A percentile compares a stretch with the other conserved stretches of the same genome.
Conservation (phyloP, 2,888 invertebrate species). For the Eupithecia subfuscata region DNA sequence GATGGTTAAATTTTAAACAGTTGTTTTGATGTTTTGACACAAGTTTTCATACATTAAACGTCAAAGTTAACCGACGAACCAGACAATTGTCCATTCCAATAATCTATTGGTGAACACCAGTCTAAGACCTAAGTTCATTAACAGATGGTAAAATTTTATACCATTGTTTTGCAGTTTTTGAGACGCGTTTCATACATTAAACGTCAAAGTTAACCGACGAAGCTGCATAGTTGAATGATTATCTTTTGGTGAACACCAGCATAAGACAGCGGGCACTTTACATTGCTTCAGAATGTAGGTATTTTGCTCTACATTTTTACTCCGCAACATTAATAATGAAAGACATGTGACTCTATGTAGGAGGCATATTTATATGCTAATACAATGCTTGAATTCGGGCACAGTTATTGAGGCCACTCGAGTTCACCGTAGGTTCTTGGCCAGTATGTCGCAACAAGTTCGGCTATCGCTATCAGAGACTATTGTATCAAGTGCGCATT, state of each 20-base stretch:
- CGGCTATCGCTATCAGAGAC: slow-evolving; percentile 55
- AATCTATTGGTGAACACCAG: no score
- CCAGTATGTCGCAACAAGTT: slow-evolving; percentile 75
- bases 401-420: slow-evolving; percentile 72
- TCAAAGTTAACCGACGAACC: no score
- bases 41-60: no score
- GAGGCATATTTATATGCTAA: slow-evolving; percentile 41
- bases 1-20: no score
- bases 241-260: neutral
- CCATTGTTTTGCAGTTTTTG: no score
- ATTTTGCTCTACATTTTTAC: neutral
- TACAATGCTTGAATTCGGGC: slow-evolving; percentile 60
- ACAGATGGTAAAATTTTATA: no score
- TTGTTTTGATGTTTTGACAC: no score
- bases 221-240: no score
- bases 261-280: neutral
- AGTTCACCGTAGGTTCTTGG: slow-evolving; percentile 79
- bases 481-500: slow-evolving; percentile 63
- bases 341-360: neutral
- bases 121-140: neutral
- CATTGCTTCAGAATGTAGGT: neutral
- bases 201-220: no score
- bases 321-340: neutral
- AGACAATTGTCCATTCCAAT: no score
- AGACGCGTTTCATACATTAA: no score